A percentile compares a stretch with the other conserved stretches of the same genome.
Conservation (phyloP, 2,888 invertebrate genomes). For the Mythimna pallens region DNA sequence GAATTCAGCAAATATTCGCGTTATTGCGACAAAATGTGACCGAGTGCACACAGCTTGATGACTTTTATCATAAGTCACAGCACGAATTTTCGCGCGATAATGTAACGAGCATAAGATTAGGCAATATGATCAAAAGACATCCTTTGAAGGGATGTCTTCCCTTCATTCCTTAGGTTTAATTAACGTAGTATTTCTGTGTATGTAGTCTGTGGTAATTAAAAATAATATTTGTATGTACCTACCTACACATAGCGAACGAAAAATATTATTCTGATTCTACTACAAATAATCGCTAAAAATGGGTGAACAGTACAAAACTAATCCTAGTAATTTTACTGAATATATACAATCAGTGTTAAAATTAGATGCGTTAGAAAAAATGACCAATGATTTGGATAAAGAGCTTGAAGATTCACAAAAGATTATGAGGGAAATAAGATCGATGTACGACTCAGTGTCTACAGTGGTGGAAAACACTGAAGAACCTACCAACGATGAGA, state of each 20-base stretch:
- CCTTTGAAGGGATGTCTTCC: no score
- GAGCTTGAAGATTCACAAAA: conserved; percentile 82
- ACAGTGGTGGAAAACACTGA: conserved; percentile 41
- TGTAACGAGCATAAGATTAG: no score
- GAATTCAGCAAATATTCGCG: no score
- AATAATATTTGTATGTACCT: no score
- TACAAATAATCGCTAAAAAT: conserved; percentile 41
- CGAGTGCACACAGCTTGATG: no score
- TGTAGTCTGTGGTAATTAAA: no score
- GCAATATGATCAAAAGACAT: no score
- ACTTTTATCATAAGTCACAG: no score
- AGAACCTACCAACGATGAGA: conserved; percentile 56
- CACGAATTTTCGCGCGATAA: no score
- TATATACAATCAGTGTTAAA: conserved; percentile 80
- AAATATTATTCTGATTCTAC: neutral
- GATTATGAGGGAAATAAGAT: conserved; percentile 81
- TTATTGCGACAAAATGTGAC: no score
- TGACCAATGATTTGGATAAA: conserved; percentile 79
- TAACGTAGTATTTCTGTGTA: no score
- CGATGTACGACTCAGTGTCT: conserved; percentile 76
- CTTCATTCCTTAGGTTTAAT: no score
- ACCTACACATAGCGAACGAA: neutral
- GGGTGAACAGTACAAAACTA: conserved; percentile 63
- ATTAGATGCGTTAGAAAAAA: conserved; percentile 79
- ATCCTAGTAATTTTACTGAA: conserved; percentile 72